These are phyloP conservation scores for Hypotaenidia philippensis DNA, from an alignment of 2,797 vertebrate genomes.

Conservation along the genomic window DNA sequence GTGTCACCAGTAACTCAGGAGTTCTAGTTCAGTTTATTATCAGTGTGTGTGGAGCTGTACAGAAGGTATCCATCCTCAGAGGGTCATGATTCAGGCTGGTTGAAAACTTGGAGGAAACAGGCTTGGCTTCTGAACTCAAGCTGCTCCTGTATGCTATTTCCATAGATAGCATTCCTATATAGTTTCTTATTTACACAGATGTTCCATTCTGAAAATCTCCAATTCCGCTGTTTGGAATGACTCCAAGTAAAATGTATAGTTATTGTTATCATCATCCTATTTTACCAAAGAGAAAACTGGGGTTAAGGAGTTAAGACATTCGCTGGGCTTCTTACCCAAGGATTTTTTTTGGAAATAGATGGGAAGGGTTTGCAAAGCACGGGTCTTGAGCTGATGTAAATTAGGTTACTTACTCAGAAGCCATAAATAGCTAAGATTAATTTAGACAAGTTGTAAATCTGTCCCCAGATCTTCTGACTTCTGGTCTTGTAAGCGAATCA, in stretches of 20 bases:
- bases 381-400: not conserved
- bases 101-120: not conserved
- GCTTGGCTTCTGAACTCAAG: not conserved
- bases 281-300: not conserved
- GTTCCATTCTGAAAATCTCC: not conserved
- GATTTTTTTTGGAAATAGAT: not conserved
- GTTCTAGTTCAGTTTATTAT: not conserved
- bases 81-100: not conserved
- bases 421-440: not conserved
- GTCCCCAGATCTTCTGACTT: not conserved
- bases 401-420: not conserved
- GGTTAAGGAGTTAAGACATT: not conserved
- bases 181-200: not conserved
- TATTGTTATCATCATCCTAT: not conserved
- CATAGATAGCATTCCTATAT: not conserved
- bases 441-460: constrained; percentile 4
- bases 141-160: not conserved
- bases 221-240: not conserved
- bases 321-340: not conserved
- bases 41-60: not conserved
- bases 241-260: not conserved
- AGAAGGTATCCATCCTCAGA: not conserved
- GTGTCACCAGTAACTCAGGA: not conserved
- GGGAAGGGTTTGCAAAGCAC: not conserved
- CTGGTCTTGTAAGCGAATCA: not conserved